Base-by-base conservation (phyloP, 2,797 vertebrate genomes). In the Cetoscarus ocellatus region DNA sequence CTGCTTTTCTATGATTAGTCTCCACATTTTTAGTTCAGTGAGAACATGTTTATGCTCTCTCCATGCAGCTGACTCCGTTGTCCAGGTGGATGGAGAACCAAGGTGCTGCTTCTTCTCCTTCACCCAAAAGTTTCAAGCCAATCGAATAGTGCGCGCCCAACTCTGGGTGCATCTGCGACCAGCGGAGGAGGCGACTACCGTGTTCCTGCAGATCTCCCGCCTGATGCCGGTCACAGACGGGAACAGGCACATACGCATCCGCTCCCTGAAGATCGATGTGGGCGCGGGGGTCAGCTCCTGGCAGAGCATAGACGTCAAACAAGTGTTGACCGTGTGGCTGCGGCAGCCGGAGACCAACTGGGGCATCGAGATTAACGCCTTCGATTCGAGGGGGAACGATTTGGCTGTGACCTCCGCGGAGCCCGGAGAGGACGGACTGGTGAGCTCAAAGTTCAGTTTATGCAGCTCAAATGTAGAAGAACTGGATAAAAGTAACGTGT, bases 281-380 rank as follows among this genome's bases (percentile, higher is more conserved):
- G 96, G 91, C 72, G 95, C 97, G 73, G 97, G 97, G 75, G 88
- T 93, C 86, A 94, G 95, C 80, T 97, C 97, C 70, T 99, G 98
- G 98, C 97, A 99, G 82, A 99, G 98, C 66, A 97, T 99, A 73
- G 98, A 99, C 86, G 97, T 99, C 91, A 99, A 99, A 87, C 97
- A 97, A 84, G 96, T 99, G 88, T 68, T 99, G 91, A 94, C 94
- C 59, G 97, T 97, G 85, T 99, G 98, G 98, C 95, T 99, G 92
- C 96, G 96, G 94, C 97, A 99, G 92, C 97, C 98, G 51, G 97
- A 99, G 95, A 97, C 97, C 91, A 99, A 99, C 95, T 96, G 97
- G 96, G 98, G 98, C 86, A 98, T 99, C 88, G 96, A 98, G 94
- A 98, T 99, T 83, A 98, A 98, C 88, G 98, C 98, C 77, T 95